Percentiles rank a stretch among this genome's conserved stretches.
phyloP scores from a whole-genome alignment of 2,888 invertebrate species.

The Hemicrepidius hirtus region DNA sequence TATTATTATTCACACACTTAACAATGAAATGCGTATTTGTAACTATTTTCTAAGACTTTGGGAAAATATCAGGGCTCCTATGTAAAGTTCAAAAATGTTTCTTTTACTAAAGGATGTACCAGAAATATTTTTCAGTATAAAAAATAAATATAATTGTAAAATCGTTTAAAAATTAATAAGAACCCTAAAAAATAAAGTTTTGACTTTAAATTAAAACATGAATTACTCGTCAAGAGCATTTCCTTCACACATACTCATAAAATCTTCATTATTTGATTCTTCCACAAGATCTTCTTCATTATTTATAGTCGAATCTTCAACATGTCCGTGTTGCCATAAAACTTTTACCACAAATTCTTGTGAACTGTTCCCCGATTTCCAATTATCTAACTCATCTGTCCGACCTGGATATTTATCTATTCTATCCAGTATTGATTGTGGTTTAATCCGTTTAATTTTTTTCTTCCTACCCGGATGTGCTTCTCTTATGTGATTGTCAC shows the following conservation, averaged over 20 bases:
- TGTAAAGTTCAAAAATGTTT: too few species aligned
- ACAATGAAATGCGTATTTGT: too few species aligned
- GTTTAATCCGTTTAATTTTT: constrained; percentile 41
- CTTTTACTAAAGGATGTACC: too few species aligned
- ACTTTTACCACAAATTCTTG: constrained; percentile 39
- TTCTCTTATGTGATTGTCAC: constrained; percentile 49
- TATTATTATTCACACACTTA: too few species aligned
- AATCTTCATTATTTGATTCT: not conserved
- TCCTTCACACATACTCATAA: not conserved
- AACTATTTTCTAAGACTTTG: too few species aligned
- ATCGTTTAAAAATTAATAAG: too few species aligned
- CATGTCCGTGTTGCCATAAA: constrained; percentile 30
- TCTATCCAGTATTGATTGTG: constrained; percentile 51
- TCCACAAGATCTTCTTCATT: constrained; percentile 8
- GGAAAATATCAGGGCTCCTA: too few species aligned
- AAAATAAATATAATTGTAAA: too few species aligned
- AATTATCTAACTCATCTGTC: not conserved
- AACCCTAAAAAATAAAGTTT: too few species aligned
- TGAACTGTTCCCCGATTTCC: not conserved
- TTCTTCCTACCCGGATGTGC: constrained; percentile 50
- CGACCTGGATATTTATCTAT: constrained; percentile 43
- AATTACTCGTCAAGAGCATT: not conserved
- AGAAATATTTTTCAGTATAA: too few species aligned
- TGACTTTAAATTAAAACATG: too few species aligned
- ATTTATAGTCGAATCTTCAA: not conserved